A percentile compares a stretch with the other conserved stretches of the same genome.
Conservation (phyloP, 92 coral and sea anemone species). For the Zoanthus gigantus region DNA sequence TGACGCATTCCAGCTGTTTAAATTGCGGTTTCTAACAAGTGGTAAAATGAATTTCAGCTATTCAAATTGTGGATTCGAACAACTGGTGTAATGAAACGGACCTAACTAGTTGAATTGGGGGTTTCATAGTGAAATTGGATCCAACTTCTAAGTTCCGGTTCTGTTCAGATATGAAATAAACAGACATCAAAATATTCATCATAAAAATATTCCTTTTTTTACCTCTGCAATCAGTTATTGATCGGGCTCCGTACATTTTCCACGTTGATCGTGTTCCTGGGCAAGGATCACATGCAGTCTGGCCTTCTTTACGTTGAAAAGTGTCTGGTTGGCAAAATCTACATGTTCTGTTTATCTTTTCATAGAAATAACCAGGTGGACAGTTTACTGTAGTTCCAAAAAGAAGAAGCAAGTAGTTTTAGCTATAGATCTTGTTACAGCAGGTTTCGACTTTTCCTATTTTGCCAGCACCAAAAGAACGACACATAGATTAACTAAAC, state of each 20-base stretch:
- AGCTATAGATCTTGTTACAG: neutral
- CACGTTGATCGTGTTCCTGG: constrained; percentile 30
- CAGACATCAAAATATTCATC: no score
- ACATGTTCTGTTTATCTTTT: constrained; percentile 21
- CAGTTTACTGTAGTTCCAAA: neutral
- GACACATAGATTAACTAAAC: no score
- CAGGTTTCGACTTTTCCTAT: no score
- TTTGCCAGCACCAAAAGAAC: neutral
- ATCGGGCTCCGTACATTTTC: constrained; percentile 30
- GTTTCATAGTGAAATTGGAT: no score
- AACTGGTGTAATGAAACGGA: no score
- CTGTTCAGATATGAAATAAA: no score
- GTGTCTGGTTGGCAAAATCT: constrained; percentile 13
- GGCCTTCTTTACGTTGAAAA: constrained; percentile 23
- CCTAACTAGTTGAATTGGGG: no score
- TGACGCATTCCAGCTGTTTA: no score
- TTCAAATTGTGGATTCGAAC: no score
- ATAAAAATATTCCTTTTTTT: neutral
- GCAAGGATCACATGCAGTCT: neutral
- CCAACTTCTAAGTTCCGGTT: no score
- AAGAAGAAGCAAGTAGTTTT: neutral
- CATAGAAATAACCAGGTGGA: constrained; percentile 24
- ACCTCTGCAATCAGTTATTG: constrained; percentile 30
- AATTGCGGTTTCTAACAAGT: no score
- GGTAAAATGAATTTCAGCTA: no score